These are phyloP conservation scores for Epizoanthus scotinus DNA, from an alignment of 92 coral and sea anemone genomes.

Conservation along the genomic window DNA sequence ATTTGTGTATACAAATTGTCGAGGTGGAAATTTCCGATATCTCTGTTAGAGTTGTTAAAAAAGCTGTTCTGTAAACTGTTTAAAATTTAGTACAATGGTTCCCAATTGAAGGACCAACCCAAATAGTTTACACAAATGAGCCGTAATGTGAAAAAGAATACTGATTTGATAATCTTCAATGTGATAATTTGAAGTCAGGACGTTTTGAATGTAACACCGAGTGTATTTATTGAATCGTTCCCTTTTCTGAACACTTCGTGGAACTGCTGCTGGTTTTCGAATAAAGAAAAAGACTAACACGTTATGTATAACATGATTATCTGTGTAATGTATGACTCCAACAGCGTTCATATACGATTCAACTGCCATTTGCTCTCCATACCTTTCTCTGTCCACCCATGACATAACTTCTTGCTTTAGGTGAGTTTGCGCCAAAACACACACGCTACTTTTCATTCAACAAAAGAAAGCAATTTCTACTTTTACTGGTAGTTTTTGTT, in stretches of 20 bases:
- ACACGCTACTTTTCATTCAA: background rate
- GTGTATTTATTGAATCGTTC: background rate
- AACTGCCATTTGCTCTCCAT: background rate
- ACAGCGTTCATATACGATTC: background rate
- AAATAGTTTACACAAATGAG: background rate
- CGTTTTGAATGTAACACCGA: background rate
- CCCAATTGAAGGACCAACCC: slow-evolving; percentile 1
- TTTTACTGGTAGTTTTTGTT: background rate
- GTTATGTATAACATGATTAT: background rate
- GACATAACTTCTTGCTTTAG: background rate
- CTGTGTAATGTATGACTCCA: background rate
- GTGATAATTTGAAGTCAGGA: background rate
- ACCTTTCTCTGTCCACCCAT: background rate
- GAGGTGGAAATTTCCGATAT: background rate
- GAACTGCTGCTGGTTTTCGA: background rate
- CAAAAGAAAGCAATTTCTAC: background rate
- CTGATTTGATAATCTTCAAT: background rate
- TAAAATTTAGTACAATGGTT: background rate
- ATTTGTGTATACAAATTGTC: background rate
- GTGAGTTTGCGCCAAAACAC: background rate
- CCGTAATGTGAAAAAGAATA: background rate
- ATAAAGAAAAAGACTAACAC: background rate
- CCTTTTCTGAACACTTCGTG: background rate
- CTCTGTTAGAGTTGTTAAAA: background rate
- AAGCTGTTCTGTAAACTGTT: slow-evolving; percentile 15